phyloP scores from a whole-genome alignment of 1,140 invertebrate species.

The Sinonovacula constricta region DNA sequence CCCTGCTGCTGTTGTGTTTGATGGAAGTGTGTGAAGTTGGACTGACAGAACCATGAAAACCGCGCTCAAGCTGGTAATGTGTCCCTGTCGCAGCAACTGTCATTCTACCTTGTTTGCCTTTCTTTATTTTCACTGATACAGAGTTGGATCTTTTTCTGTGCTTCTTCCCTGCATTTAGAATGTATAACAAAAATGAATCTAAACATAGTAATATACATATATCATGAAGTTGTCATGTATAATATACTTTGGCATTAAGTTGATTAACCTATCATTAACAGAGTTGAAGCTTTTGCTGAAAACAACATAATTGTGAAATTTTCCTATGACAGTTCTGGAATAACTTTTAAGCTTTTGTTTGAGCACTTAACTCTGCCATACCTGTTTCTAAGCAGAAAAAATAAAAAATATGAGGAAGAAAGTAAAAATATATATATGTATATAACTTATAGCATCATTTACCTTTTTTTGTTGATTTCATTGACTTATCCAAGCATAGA shows the following conservation, averaged over 20 bases:
- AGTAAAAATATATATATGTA: background rate
- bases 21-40: background rate
- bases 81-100: background rate
- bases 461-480: background rate
- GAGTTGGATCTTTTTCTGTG: constrained; percentile 12
- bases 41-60: background rate
- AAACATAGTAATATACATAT: background rate
- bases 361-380: background rate
- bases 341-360: background rate
- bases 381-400: background rate
- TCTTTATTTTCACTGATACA: constrained; percentile 1
- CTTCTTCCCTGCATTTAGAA: constrained; percentile 30
- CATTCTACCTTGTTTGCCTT: constrained; percentile 32
- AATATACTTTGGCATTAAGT: too few species aligned
- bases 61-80: background rate
- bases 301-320: too few species aligned
- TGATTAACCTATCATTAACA: too few species aligned
- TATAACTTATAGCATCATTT: background rate
- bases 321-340: too few species aligned
- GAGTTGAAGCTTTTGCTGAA: too few species aligned
- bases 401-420: background rate
- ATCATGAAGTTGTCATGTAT: background rate
- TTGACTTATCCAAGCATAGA: too few species aligned
- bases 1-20: constrained; percentile 2
- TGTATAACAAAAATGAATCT: background rate